These are phyloP conservation scores for Orchesella flavescens DNA, from an alignment of 2,888 invertebrate genomes.

Conservation along the genomic window DNA sequence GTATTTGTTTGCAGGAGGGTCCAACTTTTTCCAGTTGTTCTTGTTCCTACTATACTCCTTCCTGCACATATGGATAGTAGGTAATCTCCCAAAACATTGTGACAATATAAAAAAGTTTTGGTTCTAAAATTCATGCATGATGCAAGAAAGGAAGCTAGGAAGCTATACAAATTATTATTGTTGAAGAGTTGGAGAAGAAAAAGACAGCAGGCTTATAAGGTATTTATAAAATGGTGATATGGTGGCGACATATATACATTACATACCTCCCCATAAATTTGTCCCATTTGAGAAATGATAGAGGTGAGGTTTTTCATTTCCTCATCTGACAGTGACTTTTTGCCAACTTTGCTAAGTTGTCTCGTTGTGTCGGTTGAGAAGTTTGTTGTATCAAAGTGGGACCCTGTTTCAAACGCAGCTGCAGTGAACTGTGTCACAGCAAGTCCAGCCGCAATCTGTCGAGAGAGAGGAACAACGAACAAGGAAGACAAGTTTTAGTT, in stretches of 20 bases:
- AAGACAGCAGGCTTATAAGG: no score
- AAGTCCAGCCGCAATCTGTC: constrained; percentile 68
- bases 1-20: constrained; percentile 35
- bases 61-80: no score
- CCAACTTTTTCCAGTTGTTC: constrained; percentile 22
- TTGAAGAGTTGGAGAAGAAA: no score
- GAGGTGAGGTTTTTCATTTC: constrained; percentile 70
- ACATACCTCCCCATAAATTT: constrained; percentile 71
- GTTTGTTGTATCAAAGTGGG: constrained; percentile 68
- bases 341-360: constrained; percentile 69
- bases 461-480: constrained; percentile 6
- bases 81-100: no score
- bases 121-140: no score
- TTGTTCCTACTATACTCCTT: not conserved
- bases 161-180: no score
- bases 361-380: constrained; percentile 70
- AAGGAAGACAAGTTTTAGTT: constrained; percentile 36
- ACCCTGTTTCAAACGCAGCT: constrained; percentile 66
- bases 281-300: constrained; percentile 71
- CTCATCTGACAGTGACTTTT: constrained; percentile 69
- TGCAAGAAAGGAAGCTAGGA: no score
- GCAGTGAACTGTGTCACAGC: constrained; percentile 62
- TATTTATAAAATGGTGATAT: no score
- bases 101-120: no score
- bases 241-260: no score